Base-by-base conservation (phyloP, 2,888 invertebrate genomes). In the Eupithecia tripunctaria region DNA sequence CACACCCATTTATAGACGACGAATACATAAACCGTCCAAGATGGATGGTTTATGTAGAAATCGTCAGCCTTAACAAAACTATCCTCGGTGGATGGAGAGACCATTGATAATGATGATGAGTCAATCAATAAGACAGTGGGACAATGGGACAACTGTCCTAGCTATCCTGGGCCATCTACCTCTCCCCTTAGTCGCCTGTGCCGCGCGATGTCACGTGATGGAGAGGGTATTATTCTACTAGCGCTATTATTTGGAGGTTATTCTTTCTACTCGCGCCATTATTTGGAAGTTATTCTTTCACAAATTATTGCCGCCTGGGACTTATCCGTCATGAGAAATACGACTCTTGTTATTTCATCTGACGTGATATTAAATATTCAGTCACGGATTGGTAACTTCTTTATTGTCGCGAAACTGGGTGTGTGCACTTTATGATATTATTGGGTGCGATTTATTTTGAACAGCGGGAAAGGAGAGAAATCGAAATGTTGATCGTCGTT, bases 171-270 rank as follows among this genome's bases (percentile, higher is more conserved):
- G 12, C 5, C 32, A 41, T 56, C 56, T 38, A 36, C 51, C 60
- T 60, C 27, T 27, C 62, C 29, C 32, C 59, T 2, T 25, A 12
- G 63, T 70, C 74, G 74, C 68, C 71, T 70, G 73, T 67, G 67
- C 29, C 43, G 64, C 27, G 73, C 70, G 73, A 70, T 73, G 68
- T 59, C 65, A 65, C 66, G 65, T 74, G 74, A 74, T 74, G 27
- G 74, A 74, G 71, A 29, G 74, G 56, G 62, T 68, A 60, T 70
- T 60, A 72, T 27, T 41, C 56, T 25, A 56, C 56, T 25, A 21
- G 56, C 56, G 56, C 56, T 25, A 25, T 56, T 56, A 56, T 56
- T 56, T 56, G 56, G 56, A 56, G 56, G 56, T 56, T 56, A 56
- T 56, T 56, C 56, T 56, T 56, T 56, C 25, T 56, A 14, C 56